Evolutionary conservation across 2,113 vertebrate species (phyloP), one percentile per base, ranked within the genome.

Genomic region (Calonectris borealis): DNA sequence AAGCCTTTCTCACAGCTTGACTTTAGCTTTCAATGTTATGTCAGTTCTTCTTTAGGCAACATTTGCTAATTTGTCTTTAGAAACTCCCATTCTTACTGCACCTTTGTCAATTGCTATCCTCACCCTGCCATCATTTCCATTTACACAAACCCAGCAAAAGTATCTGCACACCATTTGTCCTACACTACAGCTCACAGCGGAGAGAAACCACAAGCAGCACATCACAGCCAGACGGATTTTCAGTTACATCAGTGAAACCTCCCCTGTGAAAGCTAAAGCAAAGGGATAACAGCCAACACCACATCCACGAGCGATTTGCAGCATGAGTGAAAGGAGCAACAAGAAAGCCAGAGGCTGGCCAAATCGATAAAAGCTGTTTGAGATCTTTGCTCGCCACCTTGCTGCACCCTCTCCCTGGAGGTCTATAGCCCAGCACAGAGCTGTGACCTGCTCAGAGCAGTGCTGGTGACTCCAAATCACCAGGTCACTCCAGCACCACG

Each of bases 1-100:
- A 96, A 94, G 87, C 83, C 77, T 95, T 91, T 91, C 79, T 93
- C 93, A 86, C 88, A 93, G 94, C 90, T 96, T 97, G 91, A 96
- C 75, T 95, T 91, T 29, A 88, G 88, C 68, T 95, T 89, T 95
- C 90, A 94, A 29, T 58, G 81, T 86, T 91, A 83, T 22, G 54
- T 89, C 91, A 92, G 77, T 70, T 95, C 84, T 84, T 95, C 80
- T 91, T 86, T 57, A 88, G 29, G 61, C 16, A 46, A 78, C 34
- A 42, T 65, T 86, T 88, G 81, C 94, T 97, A 95, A 95, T 94
- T 96, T 90, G 40, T 90, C 84, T 91, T 92, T 32, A 62, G 70
- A 91, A 95, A 80, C 62, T 79, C 71, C 49, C 0, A 2, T 46
- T 61, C 92, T 65, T 70, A 65, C 36, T 57, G 55, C 69, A 80